Base-by-base conservation (phyloP, 2,888 invertebrate species). In the Chrysomela aeneicollis region DNA sequence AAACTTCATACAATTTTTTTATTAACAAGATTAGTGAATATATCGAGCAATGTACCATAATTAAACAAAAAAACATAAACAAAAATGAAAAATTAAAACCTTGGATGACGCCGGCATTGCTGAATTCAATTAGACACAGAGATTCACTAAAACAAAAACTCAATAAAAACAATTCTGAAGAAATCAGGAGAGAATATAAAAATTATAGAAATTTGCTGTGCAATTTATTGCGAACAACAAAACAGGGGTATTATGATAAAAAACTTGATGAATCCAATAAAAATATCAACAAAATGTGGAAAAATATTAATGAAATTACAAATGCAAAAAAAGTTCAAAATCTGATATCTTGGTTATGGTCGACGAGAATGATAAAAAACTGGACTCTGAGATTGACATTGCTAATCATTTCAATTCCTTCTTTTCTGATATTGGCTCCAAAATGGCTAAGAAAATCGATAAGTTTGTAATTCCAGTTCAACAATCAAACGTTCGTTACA, bases 101-200 rank as follows among this genome's bases (percentile, higher is more conserved):
- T 15, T 47, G 47, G 47, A 47, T 47, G 47, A 47, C 47, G 19
- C 8, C 17, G 1, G 47, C 18, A 8, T 17, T 47, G 18, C 47
- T 47, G 15, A 47, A 47, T 4, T 50, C 50, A 18, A 50, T 50
- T 12, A 21, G n/a, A 22, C 50, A 50, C 12, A 50, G 12, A 19
- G 50, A 50, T 19, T 22, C n/a, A 10, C 15, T 21, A 50, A 50
- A 50, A 15, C 50, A 50, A 50, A 50, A 50, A 50, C 26, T 50
- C 21, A 21, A 22, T 12, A 19, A 47, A 3, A 2, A 26, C 15
- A 5, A 21, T 50, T 19, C 50, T n/a, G 26, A 50, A 50, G 22
- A 50, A 21, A 50, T 21, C 5, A 35, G 10, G 10, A 35, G 10
- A 9, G 32, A 9, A 35, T 35, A 35, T 15, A 50, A 50, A 50